Evolutionary conservation across 2,113 vertebrate genomes (phyloP), one percentile per base, ranked within the genome.

Genomic region (Xenus cinereus): DNA sequence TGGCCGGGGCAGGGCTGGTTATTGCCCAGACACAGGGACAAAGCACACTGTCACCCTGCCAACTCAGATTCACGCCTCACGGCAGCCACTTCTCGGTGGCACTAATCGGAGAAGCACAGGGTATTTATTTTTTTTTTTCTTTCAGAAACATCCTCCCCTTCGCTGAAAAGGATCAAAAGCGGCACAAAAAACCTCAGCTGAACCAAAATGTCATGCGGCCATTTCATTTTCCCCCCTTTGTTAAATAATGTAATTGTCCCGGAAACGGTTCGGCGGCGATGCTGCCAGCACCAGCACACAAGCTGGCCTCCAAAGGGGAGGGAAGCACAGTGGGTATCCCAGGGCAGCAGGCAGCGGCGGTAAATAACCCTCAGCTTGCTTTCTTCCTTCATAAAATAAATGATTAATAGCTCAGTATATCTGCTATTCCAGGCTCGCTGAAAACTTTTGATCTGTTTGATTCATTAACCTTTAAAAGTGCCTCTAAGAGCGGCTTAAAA

Each of bases 381-480:
- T 95, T 95, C 87, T 96, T 97, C 89, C 78, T 91, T 78, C 89
- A 75, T 15, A 68, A 96, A 96, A 96, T 97, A 72, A 97, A 97
- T 96, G 60, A 97, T 97, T 96, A 79, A 97, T 96, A 84, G 84
- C 93, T 69, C 81, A 60, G 89, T 33, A 71, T 14, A 84, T 11
- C 80, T 89, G 75, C 75, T 83, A 14, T 62, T 81, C 75, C 56
- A 89, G 73, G 80, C 67, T 50, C n/a, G 71, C 57, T 66, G 53
- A 84, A 95, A 93, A 94, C 91, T 96, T 96, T 87, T 95, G 93
- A 95, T 96, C 81, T 26, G 56, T 89, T 93, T 3, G 35, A 84
- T 54, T 94, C 83, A 94, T 95, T 96, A 95, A 94, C 84, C 93
- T 96, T 95, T 96, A 72, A 87, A 91, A 68, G 10, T 10, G 30